Evolutionary conservation across 1,140 invertebrate genomes (phyloP), one percentile per base, ranked within the genome.

Genomic region (Bathynomus jamesi): DNA sequence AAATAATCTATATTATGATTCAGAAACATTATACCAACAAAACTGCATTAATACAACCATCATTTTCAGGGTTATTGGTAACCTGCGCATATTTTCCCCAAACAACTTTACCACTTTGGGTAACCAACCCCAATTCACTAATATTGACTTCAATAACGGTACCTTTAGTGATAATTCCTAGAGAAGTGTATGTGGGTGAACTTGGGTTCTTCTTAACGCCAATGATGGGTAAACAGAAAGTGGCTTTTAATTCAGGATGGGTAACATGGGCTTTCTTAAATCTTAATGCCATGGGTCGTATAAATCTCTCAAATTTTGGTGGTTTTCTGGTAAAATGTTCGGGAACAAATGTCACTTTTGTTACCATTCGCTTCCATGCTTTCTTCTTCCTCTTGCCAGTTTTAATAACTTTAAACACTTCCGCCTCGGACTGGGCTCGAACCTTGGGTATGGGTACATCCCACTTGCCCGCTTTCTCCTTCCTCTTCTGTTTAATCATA

Each of bases 61-160:
- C 98, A 85, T 99, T 99, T 83, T 99, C 98, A 7, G 98, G 98
- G 85, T 99, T 96, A 82, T 99, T 99, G 0, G 96, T 98, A 17
- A 99, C 96, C 83, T 99, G 98, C 0, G 98, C 98, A 85, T 98
- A 99, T 87, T 99, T 99, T 76, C 96, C 98, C 97, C 97, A 99
- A 1, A 99, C 94, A 73, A 99, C 95, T 89, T 99, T 99, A 70
- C 98, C 98, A 32, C 92, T 91, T 83, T 98, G 95, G 10, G 97
- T 99, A 0, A 99, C 98, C 61, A 99, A 85, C 85, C 98, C 98
- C 62, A 99, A 85, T 84, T 99, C 98, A 65, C 94, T 97, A 77
- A 99, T 95, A 82, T 99, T 99, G 0, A 99, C 91, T 87, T 98
- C 95, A 74, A 98, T 91, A 0, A 98, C 89, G 3, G 95, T 98